Evolutionary conservation across 1,140 invertebrate genomes (phyloP).

Genomic region (Megalopta genalis): DNA sequence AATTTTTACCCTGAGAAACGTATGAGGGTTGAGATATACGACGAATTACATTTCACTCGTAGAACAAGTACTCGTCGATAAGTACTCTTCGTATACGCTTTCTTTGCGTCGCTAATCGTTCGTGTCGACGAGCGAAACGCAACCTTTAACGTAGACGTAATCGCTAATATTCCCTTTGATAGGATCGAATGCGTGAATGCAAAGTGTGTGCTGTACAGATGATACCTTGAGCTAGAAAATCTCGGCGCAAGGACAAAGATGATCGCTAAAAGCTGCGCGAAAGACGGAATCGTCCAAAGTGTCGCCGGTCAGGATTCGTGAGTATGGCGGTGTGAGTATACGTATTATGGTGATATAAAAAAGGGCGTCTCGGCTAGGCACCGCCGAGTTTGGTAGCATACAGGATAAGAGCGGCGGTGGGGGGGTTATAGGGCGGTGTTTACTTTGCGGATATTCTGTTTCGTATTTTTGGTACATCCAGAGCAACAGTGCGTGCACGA

Average conservation of each 20-base stretch:
- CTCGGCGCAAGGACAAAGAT: background rate
- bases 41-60: too few relatives aligned
- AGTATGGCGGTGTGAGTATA: constrained; percentile 5
- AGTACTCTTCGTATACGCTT: too few relatives aligned
- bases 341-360: background rate
- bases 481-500: constrained; percentile 50
- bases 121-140: too few relatives aligned
- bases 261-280: too few relatives aligned
- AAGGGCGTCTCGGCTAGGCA: constrained; percentile 24
- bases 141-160: too few relatives aligned
- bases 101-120: too few relatives aligned
- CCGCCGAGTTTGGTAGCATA: constrained; percentile 1
- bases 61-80: too few relatives aligned
- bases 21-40: too few relatives aligned
- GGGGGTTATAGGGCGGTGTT: background rate
- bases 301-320: constrained; percentile 1
- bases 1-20: too few relatives aligned
- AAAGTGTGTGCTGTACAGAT: too few relatives aligned
- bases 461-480: constrained; percentile 29
- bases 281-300: constrained; percentile 8
- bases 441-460: background rate
- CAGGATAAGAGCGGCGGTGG: background rate
- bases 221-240: background rate
- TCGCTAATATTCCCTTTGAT: too few relatives aligned
- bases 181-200: too few relatives aligned